Conservation (phyloP, 2,888 invertebrate genomes). For the Tethea ocularis region DNA sequence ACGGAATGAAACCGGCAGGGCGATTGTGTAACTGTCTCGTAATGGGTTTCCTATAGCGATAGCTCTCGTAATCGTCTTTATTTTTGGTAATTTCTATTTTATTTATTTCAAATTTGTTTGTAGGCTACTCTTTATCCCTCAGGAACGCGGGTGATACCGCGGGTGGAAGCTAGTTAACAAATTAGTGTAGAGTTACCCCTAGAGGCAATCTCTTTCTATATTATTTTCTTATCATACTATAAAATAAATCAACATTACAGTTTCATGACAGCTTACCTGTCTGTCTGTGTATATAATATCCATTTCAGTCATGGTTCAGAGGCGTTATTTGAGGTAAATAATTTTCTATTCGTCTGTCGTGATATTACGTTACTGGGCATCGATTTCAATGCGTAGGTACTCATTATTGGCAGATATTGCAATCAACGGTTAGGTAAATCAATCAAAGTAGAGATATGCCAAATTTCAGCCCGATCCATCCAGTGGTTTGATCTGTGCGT, state of each 20-base stretch:
- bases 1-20: too few species aligned
- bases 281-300: constrained; percentile 22
- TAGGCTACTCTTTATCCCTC: too few species aligned
- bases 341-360: constrained; percentile 16
- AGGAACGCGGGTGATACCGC: too few species aligned
- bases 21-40: too few species aligned
- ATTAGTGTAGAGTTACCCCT: too few species aligned
- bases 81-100: too few species aligned
- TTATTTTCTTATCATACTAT: background rate
- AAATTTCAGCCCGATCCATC: too few species aligned
- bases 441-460: background rate
- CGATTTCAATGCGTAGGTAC: background rate
- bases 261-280: constrained; percentile 4
- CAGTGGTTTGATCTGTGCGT: too few species aligned
- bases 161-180: too few species aligned
- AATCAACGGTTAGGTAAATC: background rate
- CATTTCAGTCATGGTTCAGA: constrained; percentile 32
- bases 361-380: constrained; percentile 2
- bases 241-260: background rate
- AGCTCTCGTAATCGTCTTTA: too few species aligned
- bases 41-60: too few species aligned
- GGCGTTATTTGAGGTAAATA: constrained; percentile 23
- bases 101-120: too few species aligned
- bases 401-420: background rate
- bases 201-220: background rate